These are phyloP conservation scores for Cataglyphis livida DNA, from an alignment of 2,888 invertebrate genomes.

Conservation along the genomic window DNA sequence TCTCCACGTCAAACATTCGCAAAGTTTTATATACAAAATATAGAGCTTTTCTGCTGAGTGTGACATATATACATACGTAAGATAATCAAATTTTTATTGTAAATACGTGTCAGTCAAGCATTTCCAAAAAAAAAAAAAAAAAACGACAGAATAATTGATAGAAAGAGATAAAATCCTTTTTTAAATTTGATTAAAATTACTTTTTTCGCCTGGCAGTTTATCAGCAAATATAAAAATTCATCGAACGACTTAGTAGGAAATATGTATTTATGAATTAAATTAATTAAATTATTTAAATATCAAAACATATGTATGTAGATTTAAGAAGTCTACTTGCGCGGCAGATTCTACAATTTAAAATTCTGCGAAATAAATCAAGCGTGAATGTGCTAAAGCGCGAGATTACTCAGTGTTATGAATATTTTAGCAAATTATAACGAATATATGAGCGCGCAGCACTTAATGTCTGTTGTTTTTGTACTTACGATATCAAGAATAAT, in stretches of 20 bases:
- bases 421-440: constrained; percentile 28
- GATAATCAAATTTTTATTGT: not conserved
- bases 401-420: constrained; percentile 29
- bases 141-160: too few species aligned
- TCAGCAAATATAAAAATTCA: not conserved
- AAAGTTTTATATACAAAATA: constrained; percentile 6
- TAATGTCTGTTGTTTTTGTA: constrained; percentile 12
- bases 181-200: constrained; percentile 40
- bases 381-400: constrained; percentile 12
- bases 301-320: not conserved
- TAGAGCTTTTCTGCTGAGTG: not conserved
- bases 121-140: not conserved
- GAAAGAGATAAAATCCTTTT: constrained; percentile 19
- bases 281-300: not conserved
- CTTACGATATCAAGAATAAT: constrained; percentile 37
- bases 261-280: not conserved
- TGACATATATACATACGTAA: not conserved
- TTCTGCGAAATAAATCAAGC: constrained; percentile 12
- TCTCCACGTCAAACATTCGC: constrained; percentile 46
- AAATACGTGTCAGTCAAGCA: not conserved
- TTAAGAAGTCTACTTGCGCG: not conserved
- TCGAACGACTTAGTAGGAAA: not conserved
- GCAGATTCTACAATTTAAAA: not conserved
- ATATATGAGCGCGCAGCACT: constrained; percentile 19
- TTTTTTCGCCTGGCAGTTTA: not conserved